Percentiles rank a stretch among this genome's conserved stretches.
Evolutionary conservation across 2,797 vertebrate species (phyloP).

Genomic region (Simalia tracyae): DNA sequence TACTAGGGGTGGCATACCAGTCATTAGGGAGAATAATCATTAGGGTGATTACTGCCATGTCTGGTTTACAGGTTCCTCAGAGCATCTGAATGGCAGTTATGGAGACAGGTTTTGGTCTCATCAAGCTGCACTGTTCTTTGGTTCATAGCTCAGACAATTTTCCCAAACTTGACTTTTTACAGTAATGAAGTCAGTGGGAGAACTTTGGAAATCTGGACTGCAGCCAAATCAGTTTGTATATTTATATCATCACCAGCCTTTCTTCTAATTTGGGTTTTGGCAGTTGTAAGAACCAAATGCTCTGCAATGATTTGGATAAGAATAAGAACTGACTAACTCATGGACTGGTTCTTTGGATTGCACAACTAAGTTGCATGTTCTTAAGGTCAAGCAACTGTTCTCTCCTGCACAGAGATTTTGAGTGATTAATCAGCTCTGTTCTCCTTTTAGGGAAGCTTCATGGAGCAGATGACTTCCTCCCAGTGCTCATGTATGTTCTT

Average conservation of each 20-base stretch:
- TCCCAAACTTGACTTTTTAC: background rate
- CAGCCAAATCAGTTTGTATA: background rate
- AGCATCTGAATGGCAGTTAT: background rate
- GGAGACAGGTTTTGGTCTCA: background rate
- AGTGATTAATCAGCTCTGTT: background rate
- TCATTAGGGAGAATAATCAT: background rate
- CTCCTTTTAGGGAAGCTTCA: constrained; percentile 82
- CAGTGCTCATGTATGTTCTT: constrained; percentile 96
- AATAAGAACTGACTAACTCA: background rate
- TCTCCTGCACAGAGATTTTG: background rate
- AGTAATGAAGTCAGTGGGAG: background rate
- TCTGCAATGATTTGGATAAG: background rate
- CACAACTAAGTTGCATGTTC: background rate
- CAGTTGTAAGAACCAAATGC: background rate
- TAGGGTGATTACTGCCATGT: background rate
- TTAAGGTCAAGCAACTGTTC: background rate
- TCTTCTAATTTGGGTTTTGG: background rate
- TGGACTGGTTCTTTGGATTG: background rate
- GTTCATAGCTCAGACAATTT: background rate
- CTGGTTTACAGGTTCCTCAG: background rate
- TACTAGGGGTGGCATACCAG: background rate
- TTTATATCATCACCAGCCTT: background rate
- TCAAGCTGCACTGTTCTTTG: background rate
- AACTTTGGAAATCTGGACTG: background rate
- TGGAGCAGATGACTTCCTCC: constrained; percentile 95